These are phyloP conservation scores for Ptychadena robeensis DNA, from an alignment of 2,797 vertebrate genomes.

Conservation along the genomic window DNA sequence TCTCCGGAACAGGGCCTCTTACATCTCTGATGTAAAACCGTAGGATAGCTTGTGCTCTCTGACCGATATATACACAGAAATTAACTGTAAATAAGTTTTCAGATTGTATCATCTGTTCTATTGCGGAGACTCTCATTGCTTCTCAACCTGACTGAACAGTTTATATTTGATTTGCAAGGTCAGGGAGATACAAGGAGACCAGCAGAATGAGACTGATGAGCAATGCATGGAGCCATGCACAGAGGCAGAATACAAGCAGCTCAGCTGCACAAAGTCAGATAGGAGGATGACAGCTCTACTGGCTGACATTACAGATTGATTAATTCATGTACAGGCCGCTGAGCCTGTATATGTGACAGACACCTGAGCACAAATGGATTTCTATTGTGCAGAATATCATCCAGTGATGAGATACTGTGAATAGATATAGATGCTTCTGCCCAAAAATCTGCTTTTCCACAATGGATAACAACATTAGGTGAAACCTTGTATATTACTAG, in stretches of 20 bases:
- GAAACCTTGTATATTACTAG: neutral
- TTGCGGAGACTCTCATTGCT: neutral
- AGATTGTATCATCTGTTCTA: neutral
- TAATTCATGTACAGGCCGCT: slow-evolving; percentile 5
- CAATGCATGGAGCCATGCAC: neutral
- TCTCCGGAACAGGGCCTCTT: too few species aligned
- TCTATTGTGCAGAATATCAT: neutral
- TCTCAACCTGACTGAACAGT: neutral
- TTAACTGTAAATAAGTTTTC: neutral
- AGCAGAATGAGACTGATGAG: neutral
- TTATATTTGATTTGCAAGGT: neutral
- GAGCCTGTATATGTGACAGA: neutral
- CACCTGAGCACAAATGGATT: slow-evolving; percentile 11
- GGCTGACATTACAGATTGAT: slow-evolving; percentile 10
- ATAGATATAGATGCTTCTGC: too few species aligned
- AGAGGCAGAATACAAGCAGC: slow-evolving; percentile 13
- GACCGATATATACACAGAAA: neutral
- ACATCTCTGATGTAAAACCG: neutral
- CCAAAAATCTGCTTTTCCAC: neutral
- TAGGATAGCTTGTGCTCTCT: neutral
- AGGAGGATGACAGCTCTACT: neutral
- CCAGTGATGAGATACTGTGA: slow-evolving; percentile 4
- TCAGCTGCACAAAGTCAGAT: slow-evolving; percentile 17
- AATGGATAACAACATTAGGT: neutral
- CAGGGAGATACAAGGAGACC: neutral